These are phyloP conservation scores for Monodelphis domestica DNA, from an alignment of 2,797 vertebrate species.

Conservation along the genomic window DNA sequence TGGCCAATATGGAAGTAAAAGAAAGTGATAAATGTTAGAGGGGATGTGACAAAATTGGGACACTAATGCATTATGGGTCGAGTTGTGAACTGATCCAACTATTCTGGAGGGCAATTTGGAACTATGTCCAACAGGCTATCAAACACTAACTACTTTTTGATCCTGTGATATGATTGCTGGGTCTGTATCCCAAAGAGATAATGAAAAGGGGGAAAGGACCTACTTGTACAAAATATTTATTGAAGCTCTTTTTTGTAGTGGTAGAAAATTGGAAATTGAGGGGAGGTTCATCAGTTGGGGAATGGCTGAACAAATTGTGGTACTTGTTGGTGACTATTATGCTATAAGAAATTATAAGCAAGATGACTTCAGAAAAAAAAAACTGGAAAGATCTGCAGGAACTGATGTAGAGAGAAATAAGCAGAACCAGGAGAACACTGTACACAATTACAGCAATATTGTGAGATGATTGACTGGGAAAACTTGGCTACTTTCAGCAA, in stretches of 20 bases:
- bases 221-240: neutral
- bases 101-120: neutral
- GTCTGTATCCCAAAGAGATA: neutral
- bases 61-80: neutral
- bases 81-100: neutral
- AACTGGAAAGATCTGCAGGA: too few species aligned
- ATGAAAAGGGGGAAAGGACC: neutral
- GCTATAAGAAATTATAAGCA: neutral
- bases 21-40: too few species aligned
- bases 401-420: too few species aligned
- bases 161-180: too few species aligned
- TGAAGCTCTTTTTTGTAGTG: neutral
- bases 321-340: neutral
- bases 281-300: neutral
- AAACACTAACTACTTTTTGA: neutral
- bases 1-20: too few species aligned
- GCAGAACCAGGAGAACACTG: too few species aligned
- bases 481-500: too few species aligned
- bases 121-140: neutral
- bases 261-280: neutral
- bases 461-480: too few species aligned
- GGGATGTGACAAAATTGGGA: neutral
- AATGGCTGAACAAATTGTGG: neutral
- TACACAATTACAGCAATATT: too few species aligned
- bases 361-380: too few species aligned